Evolutionary conservation across 2,797 vertebrate genomes (phyloP).

Genomic region (Melanotaenia maccullochi): DNA sequence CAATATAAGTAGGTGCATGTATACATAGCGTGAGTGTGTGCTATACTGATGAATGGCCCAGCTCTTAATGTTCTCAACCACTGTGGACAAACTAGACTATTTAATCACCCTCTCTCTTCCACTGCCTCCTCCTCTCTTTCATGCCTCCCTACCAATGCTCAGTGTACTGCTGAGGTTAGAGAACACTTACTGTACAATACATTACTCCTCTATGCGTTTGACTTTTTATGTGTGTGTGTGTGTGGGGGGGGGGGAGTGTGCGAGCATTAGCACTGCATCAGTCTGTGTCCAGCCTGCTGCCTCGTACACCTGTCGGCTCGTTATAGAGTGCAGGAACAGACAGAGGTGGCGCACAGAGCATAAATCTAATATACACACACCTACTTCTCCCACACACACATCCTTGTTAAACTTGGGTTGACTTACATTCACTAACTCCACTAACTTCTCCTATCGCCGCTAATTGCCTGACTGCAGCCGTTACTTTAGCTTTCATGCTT

Average conservation of each 20-base stretch:
- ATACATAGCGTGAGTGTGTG: constrained; percentile 35
- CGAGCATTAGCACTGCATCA: constrained; percentile 60
- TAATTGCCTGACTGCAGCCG: constrained; percentile 58
- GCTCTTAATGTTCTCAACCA: constrained; percentile 72
- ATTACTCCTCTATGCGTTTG: constrained; percentile 35
- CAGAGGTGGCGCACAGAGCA: constrained; percentile 46
- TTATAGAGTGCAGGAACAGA: constrained; percentile 62
- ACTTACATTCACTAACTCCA: constrained; percentile 48
- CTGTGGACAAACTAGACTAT: constrained; percentile 75
- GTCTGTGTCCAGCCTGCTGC: constrained; percentile 70
- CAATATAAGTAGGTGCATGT: constrained; percentile 51
- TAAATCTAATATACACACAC: constrained; percentile 56
- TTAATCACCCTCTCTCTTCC: constrained; percentile 70
- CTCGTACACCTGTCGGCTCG: constrained; percentile 66
- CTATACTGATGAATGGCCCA: constrained; percentile 67
- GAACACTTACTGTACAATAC: constrained; percentile 63
- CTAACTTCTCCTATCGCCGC: constrained; percentile 31
- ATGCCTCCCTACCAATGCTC: constrained; percentile 55
- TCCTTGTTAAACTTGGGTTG: constrained; percentile 46
- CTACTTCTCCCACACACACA: constrained; percentile 39
- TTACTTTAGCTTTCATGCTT: constrained; percentile 60
- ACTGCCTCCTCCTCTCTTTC: constrained; percentile 47
- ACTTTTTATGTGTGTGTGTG: constrained; percentile 20
- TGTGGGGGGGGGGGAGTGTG: constrained; percentile 10
- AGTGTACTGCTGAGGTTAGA: constrained; percentile 61